Base-by-base conservation (phyloP, 1,140 invertebrate genomes). In the Reticulitermes speratus region DNA sequence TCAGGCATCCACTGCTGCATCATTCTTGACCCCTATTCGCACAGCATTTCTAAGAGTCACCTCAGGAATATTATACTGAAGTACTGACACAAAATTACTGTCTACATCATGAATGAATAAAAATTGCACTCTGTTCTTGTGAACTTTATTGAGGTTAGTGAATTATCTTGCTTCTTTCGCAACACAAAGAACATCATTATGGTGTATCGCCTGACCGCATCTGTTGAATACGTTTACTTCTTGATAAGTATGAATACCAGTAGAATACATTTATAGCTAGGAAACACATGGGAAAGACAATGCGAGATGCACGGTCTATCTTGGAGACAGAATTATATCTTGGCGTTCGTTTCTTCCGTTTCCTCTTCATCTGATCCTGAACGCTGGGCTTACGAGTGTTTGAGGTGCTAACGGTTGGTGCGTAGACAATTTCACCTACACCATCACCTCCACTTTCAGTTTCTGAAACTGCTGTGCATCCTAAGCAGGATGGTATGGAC, bases 311-410 rank as follows among this genome's bases (percentile, higher is more conserved):
- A 19, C 94, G 92, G 90, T 97, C 96, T 82, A 96, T 96, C 90
- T 96, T 95, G 38, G 95, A 96, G 3, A 97, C 96, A 12, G 95
- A 96, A 90, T 97, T 97, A 88, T 94, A 95, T 86, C 94, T 90
- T 1, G 94, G 94, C 7, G 93, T 92, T 82, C 92, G 89, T 89
- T 65, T 38, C 59, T 82, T 69, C 7, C 65, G 19, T 30, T 30
- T 85, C 84, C 9, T 38, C 85, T n/a, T 59, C 0, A 38, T 30
- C n/a, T 81, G 75, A 6, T 85, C 82, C 12, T 75, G 65, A 30
- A 75, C 16, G 7, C 65, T 75, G 44, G 23, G 83, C n/a, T 25
- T 52, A 25, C 7, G 83, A 55, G 84, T 45, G 23, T 65, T n/a
- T n/a, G 85, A n/a, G 6, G 59, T 44, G 44, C 21, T 44, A 12